Percentiles rank a stretch among this genome's conserved stretches.
phyloP scores from a whole-genome alignment of 2,888 invertebrate genomes.

The Eupeodes luniger region DNA sequence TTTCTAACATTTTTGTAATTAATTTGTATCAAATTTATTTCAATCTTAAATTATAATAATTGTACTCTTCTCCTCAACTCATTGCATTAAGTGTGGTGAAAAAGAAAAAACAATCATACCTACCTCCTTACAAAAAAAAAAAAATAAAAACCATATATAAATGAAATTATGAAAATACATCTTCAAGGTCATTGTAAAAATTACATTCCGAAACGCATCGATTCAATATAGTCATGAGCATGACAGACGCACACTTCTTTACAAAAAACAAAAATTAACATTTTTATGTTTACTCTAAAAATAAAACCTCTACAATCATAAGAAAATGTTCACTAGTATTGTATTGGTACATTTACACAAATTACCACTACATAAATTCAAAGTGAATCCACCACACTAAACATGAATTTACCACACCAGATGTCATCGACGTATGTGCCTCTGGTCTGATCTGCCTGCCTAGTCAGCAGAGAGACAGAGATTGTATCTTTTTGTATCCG shows the following conservation, averaged over 20 bases:
- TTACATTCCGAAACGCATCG: slow-evolving; percentile 76
- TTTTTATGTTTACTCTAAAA: slow-evolving; percentile 38
- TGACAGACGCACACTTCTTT: slow-evolving; percentile 49
- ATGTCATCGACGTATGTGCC: slow-evolving; percentile 52
- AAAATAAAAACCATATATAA: slow-evolving; percentile 25
- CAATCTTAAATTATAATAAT: too few relatives aligned
- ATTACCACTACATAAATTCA: slow-evolving; percentile 26
- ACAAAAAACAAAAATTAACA: slow-evolving; percentile 24
- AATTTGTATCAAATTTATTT: too few relatives aligned
- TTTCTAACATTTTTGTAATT: too few relatives aligned
- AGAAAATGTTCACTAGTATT: not conserved
- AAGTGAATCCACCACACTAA: slow-evolving; percentile 68
- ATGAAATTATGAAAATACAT: slow-evolving; percentile 67
- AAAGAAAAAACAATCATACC: slow-evolving; percentile 5
- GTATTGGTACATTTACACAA: slow-evolving; percentile 35
- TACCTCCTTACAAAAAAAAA: too few relatives aligned
- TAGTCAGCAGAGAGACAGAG: not conserved
- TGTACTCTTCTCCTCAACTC: not conserved
- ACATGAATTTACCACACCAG: slow-evolving; percentile 69
- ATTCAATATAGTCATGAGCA: slow-evolving; percentile 50
- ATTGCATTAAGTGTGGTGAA: slow-evolving; percentile 49
- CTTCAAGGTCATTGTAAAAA: slow-evolving; percentile 77
- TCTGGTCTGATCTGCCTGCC: too few relatives aligned
- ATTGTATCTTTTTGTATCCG: slow-evolving; percentile 50
- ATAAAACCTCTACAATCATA: slow-evolving; percentile 13